These are phyloP conservation scores for Diceros bicornis DNA, from an alignment of 2,797 vertebrate genomes.

Conservation along the genomic window DNA sequence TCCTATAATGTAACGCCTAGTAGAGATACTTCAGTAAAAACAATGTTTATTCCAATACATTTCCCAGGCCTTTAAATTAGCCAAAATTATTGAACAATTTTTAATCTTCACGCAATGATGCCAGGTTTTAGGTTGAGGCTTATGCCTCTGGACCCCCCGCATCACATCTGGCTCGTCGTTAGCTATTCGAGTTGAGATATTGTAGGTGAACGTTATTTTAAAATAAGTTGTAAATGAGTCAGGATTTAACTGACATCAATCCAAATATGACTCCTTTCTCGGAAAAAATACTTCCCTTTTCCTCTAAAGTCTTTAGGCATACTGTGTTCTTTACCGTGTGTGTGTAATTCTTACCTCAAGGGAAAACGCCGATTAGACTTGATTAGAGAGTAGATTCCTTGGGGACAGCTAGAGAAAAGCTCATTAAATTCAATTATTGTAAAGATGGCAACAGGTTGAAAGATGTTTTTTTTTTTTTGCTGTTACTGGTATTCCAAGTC, in stretches of 20 bases:
- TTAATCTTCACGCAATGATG: not conserved
- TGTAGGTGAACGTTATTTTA: not conserved
- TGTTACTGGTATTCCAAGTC: not conserved
- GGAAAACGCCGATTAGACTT: conserved; percentile 76
- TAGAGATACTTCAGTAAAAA: not conserved
- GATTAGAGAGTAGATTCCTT: conserved; percentile 74
- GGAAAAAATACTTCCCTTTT: not conserved
- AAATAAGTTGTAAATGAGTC: not conserved
- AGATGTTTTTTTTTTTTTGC: not conserved
- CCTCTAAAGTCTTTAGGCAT: not conserved
- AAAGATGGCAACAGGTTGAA: conserved; percentile 61
- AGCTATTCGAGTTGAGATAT: not conserved
- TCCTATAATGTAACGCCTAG: not conserved
- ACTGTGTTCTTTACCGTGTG: not conserved
- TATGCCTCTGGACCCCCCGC: not conserved
- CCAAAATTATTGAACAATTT: not conserved
- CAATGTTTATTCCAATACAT: not conserved
- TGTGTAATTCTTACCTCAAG: conserved; percentile 66
- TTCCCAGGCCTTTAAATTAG: not conserved
- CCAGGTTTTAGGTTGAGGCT: not conserved
- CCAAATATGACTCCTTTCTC: not conserved
- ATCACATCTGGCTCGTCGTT: not conserved
- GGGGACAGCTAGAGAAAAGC: conserved; percentile 56
- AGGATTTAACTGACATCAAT: conserved; percentile 6
- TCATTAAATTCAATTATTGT: conserved; percentile 77